A percentile compares a stretch with the other conserved stretches of the same genome.
These are phyloP conservation scores for Pampus argenteus DNA, from an alignment of 2,797 vertebrate species.

Conservation along the genomic window DNA sequence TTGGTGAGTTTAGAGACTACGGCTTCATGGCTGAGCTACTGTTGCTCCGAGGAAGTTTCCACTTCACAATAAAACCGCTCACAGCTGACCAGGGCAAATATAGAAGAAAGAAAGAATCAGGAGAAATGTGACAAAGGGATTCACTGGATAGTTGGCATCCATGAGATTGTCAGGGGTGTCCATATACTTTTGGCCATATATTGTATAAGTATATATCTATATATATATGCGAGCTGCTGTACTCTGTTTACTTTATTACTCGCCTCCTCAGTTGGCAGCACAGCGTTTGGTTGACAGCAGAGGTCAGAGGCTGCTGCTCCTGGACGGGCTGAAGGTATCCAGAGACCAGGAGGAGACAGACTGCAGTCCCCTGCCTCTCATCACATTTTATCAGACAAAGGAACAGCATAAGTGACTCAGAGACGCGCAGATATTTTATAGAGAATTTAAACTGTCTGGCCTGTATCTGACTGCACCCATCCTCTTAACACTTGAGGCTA, in stretches of 20 bases:
- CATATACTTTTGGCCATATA: background rate
- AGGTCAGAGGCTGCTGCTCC: conserved; percentile 56
- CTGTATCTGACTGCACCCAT: conserved; percentile 24
- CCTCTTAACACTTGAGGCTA: conserved; percentile 35
- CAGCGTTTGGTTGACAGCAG: conserved; percentile 41
- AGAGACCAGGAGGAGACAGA: conserved; percentile 22
- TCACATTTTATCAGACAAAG: conserved; percentile 36
- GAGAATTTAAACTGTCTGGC: conserved; percentile 24
- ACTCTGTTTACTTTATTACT: conserved; percentile 47
- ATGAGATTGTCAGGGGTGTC: background rate
- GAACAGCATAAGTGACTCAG: conserved; percentile 7
- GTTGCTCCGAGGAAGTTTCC: conserved; percentile 52
- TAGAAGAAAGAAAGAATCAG: background rate
- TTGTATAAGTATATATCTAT: background rate
- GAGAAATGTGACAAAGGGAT: conserved; percentile 34
- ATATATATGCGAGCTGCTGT: conserved; percentile 28
- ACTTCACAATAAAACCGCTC: conserved; percentile 43
- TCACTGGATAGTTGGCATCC: conserved; percentile 1
- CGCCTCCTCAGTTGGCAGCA: conserved; percentile 28
- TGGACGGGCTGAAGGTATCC: conserved; percentile 23
- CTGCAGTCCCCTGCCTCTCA: conserved; percentile 17
- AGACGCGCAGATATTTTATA: conserved; percentile 16
- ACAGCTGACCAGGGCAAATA: conserved; percentile 19
- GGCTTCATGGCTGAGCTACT: conserved; percentile 42
- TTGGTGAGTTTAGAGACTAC: conserved; percentile 37